Base-by-base conservation (phyloP, 2,113 vertebrate species). In the Collichthys lucidus region DNA sequence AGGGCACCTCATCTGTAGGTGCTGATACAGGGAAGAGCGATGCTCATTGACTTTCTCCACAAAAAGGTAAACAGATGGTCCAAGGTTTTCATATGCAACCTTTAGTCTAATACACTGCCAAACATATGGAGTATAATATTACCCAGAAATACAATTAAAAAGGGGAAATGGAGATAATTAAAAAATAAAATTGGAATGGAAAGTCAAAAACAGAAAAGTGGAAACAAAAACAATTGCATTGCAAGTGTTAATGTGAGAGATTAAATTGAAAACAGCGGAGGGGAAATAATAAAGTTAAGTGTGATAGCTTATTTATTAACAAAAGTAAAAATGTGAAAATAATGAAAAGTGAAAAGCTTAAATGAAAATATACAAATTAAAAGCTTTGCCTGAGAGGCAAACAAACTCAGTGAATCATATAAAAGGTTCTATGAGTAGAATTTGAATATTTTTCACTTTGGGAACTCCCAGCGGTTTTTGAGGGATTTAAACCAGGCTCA, bases 51-150 rank as follows among this genome's bases (percentile, higher is more conserved):
- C 53, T 29, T 24, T 66, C 3, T 67, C 42, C 31, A 52, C 26
- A 10, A 24, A 44, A 31, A 22, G 35, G 10, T 47, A 17, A 46
- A 29, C 52, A 73, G 42, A 64, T 57, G 50, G 16, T 56, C 7
- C 16, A 4, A 42, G 40, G 22, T 81, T 61, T 44, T 46, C 8
- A 59, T n/a, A 11, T 42, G 42, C 42, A 59, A 59, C 29, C 17
- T 26, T 79, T 22, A 15, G 75, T 69, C 20, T 42, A 15, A 15
- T 47, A 50, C 63, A 8, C 22, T 35, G 47, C 8, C 22, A 22
- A 69, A 78, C 29, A 24, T 57, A 76, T 31, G 22, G 74, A 22
- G 64, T 11, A n/a, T 31, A 16, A 53, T 64, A 35, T 77, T 35
- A 11, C 26, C 29, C 20, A n/a, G 5, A 57, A 47, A 65, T 10